Evolutionary conservation across 2,797 vertebrate species (phyloP).

Genomic region (Rhinatrema bivittatum): DNA sequence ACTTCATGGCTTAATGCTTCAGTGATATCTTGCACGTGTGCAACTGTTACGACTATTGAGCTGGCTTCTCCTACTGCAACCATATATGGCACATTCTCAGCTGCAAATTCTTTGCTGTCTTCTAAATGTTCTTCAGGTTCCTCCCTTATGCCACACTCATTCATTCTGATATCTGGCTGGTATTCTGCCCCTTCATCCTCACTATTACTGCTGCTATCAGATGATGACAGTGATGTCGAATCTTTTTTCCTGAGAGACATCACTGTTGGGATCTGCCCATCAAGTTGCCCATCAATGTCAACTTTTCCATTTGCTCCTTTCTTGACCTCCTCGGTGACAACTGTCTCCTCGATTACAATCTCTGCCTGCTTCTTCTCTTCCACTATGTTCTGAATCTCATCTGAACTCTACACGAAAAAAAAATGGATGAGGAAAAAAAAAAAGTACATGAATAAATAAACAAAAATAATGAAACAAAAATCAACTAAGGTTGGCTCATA

Average conservation of each 20-base stretch:
- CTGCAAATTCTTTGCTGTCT: conserved; percentile 11
- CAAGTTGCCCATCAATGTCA: conserved; percentile 37
- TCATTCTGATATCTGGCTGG: conserved; percentile 65
- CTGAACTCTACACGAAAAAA: conserved; percentile 73
- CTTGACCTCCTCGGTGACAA: conserved; percentile 76
- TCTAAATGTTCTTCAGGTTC: conserved; percentile 54
- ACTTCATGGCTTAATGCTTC: conserved; percentile 26
- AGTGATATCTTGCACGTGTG: conserved; percentile 46
- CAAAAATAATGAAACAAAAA: conserved; percentile 62
- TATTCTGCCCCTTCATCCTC: conserved; percentile 88
- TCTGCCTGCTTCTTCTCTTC: conserved; percentile 80
- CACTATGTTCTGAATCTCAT: conserved; percentile 74
- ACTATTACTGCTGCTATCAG: conserved; percentile 77
- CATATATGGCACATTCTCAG: conserved; percentile 29
- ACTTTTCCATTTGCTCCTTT: conserved; percentile 63
- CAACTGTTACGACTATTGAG: conserved; percentile 35
- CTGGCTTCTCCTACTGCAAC: conserved; percentile 33
- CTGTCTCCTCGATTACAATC: conserved; percentile 84
- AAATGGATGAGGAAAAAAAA: conserved; percentile 59
- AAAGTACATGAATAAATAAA: conserved; percentile 60
- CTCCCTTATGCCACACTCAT: conserved; percentile 71
- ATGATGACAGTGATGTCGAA: conserved; percentile 56
- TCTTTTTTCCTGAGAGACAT: conserved; percentile 52
- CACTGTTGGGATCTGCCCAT: conserved; percentile 49
- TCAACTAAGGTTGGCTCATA: conserved; percentile 46